Conservation (phyloP, 2,888 invertebrate genomes). For the Tortricodes alternella region DNA sequence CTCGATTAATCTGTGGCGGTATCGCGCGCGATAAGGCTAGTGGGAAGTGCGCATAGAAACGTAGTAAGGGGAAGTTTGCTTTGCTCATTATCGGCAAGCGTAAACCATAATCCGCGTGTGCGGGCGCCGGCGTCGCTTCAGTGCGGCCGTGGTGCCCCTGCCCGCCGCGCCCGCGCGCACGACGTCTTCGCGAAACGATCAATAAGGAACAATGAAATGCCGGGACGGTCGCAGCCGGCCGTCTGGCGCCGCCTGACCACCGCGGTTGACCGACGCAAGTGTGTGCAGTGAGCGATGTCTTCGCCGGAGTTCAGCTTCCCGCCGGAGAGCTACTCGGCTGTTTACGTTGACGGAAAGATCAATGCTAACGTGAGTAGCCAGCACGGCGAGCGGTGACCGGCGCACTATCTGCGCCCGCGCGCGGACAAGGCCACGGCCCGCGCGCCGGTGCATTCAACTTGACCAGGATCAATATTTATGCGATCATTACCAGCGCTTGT, state of each 20-base stretch:
- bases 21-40: slow-evolving; percentile 59
- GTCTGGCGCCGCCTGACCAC: slow-evolving; percentile 42
- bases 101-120: slow-evolving; percentile 62
- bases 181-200: slow-evolving; percentile 44
- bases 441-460: slow-evolving; percentile 72
- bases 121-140: slow-evolving; percentile 46
- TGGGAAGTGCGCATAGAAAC: slow-evolving; percentile 56
- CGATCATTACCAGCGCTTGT: slow-evolving; percentile 20
- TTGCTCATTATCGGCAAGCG: slow-evolving; percentile 63
- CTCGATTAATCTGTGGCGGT: slow-evolving; percentile 2
- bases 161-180: slow-evolving; percentile 40
- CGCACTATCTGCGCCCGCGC: slow-evolving; percentile 50
- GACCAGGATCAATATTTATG: slow-evolving; percentile 46
- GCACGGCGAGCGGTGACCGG: slow-evolving; percentile 48
- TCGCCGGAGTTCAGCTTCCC: slow-evolving; percentile 67
- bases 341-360: slow-evolving; percentile 59
- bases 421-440: slow-evolving; percentile 56
- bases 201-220: slow-evolving; percentile 61
- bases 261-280: slow-evolving; percentile 34
- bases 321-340: slow-evolving; percentile 72
- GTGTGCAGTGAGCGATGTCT: slow-evolving; percentile 56
- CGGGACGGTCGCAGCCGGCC: slow-evolving; percentile 44
- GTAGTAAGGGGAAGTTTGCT: slow-evolving; percentile 61
- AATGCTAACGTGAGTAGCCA: slow-evolving; percentile 68
- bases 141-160: slow-evolving; percentile 46